Base-by-base conservation (phyloP, 1,140 invertebrate genomes). In the Drosophila leontia region DNA sequence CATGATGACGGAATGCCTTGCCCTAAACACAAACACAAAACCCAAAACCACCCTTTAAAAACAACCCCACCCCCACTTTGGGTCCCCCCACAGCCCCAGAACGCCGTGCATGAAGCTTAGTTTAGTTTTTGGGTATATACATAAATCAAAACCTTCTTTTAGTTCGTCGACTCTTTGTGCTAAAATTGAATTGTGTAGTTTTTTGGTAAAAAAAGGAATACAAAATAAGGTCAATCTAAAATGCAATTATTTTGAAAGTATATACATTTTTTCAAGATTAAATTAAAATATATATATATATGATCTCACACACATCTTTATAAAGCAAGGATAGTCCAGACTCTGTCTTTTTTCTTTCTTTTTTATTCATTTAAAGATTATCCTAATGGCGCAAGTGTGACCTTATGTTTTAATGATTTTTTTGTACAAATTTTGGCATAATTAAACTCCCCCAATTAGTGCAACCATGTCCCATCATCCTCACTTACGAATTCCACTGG, bases 1-100 rank as follows among this genome's bases (percentile, higher is more conserved):
- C 39, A 65, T 62, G 62, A 65, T 65, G 62, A 62, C 62, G 57
- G 39, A 65, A 65, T 65, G 62, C 62, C 57, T 65, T 42, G 62
- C 62, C 56, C 62, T 61, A 64, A 60, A 61, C 53, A 37, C 53
- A 64, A 64, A 61, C 62, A 39, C 55, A 13, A 12, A 34, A 55
- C n/a, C 47, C 37, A 23, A 56, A 39, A 9, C 7, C 32, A 34
- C 56, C 62, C 62, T 26, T 39, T 56, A 56, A 39, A 56, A 56
- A 56, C 19, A 37, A n/a, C 37, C 56, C 12, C 29, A 15, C 15
- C n/a, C 55, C 55, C 9, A 9, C 41, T 19, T 34, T 26, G 35
- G 19, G 1, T 15, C 50, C 37, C 41, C 35, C 12, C n/a, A 2
- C 15, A 37, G 7, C 3, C 29, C 19, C 12, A 35, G 19, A 55